phyloP scores from a whole-genome alignment of 2,797 vertebrate genomes.

The Syngnathus acus region DNA sequence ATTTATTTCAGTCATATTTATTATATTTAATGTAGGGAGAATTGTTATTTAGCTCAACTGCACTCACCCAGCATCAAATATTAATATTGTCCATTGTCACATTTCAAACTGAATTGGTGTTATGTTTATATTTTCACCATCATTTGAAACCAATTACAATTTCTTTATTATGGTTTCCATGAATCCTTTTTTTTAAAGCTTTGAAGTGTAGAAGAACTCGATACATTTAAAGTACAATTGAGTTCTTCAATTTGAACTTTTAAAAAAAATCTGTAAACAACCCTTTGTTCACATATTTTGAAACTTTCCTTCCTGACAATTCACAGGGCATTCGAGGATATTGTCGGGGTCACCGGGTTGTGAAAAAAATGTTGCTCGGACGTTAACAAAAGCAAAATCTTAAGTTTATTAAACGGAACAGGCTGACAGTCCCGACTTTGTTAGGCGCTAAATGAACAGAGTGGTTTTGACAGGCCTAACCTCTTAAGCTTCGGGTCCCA shows the following conservation, averaged over 20 bases:
- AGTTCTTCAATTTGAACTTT: constrained; percentile 17
- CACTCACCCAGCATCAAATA: no score
- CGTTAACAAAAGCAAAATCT: constrained; percentile 68
- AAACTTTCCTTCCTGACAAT: constrained; percentile 42
- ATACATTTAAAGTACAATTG: not conserved
- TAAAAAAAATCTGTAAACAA: constrained; percentile 7
- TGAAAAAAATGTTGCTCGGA: constrained; percentile 53
- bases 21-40: no score
- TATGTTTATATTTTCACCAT: no score
- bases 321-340: constrained; percentile 46
- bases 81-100: no score
- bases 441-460: constrained; percentile 93
- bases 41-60: no score
- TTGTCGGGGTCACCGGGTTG: constrained; percentile 67
- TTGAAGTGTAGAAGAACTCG: not conserved
- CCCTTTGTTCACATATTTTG: constrained; percentile 19
- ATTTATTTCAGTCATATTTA: no score
- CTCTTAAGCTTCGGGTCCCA: constrained; percentile 92
- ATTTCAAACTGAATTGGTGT: no score
- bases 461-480: constrained; percentile 97
- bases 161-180: no score
- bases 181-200: not conserved
- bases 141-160: no score
- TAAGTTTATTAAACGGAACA: constrained; percentile 86
- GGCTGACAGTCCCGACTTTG: constrained; percentile 85